phyloP scores from a whole-genome alignment of 2,888 invertebrate genomes.

The Cactoblastis cactorum region DNA sequence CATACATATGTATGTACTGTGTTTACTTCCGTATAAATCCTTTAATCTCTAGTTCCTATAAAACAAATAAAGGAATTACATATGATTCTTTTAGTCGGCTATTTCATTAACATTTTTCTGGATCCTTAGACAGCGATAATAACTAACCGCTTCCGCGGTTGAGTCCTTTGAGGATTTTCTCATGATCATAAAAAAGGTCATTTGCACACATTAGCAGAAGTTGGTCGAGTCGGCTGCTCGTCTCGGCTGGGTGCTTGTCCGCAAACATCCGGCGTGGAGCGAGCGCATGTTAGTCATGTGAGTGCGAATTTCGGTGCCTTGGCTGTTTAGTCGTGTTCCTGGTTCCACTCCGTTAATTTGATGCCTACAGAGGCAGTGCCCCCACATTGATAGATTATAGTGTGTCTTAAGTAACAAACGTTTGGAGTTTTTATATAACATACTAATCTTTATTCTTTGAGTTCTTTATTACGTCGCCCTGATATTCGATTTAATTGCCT shows the following conservation, averaged over 20 bases:
- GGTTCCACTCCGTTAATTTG: constrained; percentile 66
- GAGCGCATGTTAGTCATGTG: constrained; percentile 30
- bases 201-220: constrained; percentile 30
- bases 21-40: too few species aligned
- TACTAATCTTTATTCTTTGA: too few species aligned
- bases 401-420: not conserved
- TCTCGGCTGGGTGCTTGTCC: constrained; percentile 41
- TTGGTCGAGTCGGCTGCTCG: constrained; percentile 30
- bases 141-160: constrained; percentile 16
- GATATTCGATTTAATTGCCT: too few species aligned
- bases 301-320: constrained; percentile 53
- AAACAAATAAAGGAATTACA: too few species aligned
- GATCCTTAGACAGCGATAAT: constrained; percentile 13
- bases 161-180: constrained; percentile 19
- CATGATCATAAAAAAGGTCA: constrained; percentile 21
- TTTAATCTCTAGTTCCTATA: too few species aligned
- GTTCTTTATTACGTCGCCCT: too few species aligned
- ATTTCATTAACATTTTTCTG: constrained; percentile 3
- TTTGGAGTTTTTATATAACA: not conserved
- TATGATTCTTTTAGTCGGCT: too few species aligned
- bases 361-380: constrained; percentile 52
- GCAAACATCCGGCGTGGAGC: constrained; percentile 35
- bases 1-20: too few species aligned
- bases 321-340: constrained; percentile 34
- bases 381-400: constrained; percentile 39